Base-by-base conservation (phyloP, 2,113 vertebrate genomes). In the Alethe diademata region DNA sequence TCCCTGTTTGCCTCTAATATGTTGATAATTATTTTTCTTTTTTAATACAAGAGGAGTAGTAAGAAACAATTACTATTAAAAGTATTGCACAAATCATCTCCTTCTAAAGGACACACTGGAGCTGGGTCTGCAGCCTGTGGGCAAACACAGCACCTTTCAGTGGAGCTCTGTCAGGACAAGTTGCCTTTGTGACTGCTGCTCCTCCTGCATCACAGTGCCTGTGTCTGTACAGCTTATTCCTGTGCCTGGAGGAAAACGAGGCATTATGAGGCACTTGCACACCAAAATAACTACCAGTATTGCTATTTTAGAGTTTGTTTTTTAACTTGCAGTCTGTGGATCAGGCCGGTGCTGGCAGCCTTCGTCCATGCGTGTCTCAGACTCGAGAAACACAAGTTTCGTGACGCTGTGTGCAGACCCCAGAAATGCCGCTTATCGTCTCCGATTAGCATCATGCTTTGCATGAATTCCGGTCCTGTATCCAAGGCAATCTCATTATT, bases 401-500 rank as follows among this genome's bases (percentile, higher is more conserved):
- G 0, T 14, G 26, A 62, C 0, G 22, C 78, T 75, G n/a, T 51
- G 90, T 74, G 53, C 81, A 69, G 88, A 84, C 62, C 56, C 61
- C 36, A n/a, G 71, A 60, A 92, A 72, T 10, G 54, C 57, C 3
- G 38, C 87, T 82, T 85, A 69, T 82, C 62, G 24, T 6, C 83
- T 72, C 62, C 2, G 10, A 97, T 95, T 85, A 79, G 84, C 91
- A 88, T 66, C 92, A 85, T 36, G 50, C 94, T 72, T 94, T 54
- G 66, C 85, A 36, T 56, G 67, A 74, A 92, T 94, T 94, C 94
- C 26, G 0, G 20, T 17, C 92, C 54, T 9, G 78, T 96, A 94
- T 93, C 90, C 93, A 92, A 92, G 93, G 95, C 85, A 88, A 86
- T 97, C 90, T 91, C 85, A 88, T 96, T 94, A 91, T 92, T 96